Evolutionary conservation across 2,888 invertebrate species (phyloP), one percentile per base, ranked within the genome.

Genomic region (Heliconius sara): DNA sequence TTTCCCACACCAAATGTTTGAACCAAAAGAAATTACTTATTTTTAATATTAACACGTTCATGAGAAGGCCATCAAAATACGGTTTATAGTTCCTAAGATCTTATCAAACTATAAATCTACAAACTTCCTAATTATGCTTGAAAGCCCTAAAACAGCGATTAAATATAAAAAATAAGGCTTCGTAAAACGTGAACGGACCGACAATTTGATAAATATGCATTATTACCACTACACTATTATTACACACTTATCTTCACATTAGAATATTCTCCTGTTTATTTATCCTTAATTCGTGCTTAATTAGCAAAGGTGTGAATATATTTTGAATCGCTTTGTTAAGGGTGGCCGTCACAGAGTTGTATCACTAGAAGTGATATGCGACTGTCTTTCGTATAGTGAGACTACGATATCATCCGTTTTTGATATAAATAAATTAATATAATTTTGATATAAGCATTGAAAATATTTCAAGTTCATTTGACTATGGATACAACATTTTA

Each of bases 251-350:
- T 91, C 88, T 89, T 87, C 84, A 87, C 86, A 90, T 88, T 88
- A 86, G 83, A 84, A 84, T 84, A 86, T 88, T 87, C 87, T 86
- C 89, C 87, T 92, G 91, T 92, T 91, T 91, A 93, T 93, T 90
- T 90, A 90, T 89, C 88, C 89, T 90, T 92, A 93, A 93, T 93
- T 90, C 88, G 85, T 88, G 88, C 89, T 92, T 92, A 93, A 94
- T 94, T 94, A 93, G 90, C 89, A 88, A 91, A 94, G 94, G 95
- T 95, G 94, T 95, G 94, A 95, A 94, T 94, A 92, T 93, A 78
- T 82, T 79, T 72, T 52, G 71, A 79, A 76, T 70, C 47, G 90
- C 89, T 89, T 90, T 88, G 90, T 89, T 85, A 88, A 91, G 93
- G 93, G 93, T 92, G 93, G 93, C 90, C 93, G 57, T 16, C 67